These are phyloP conservation scores for Hestina assimilis DNA, from an alignment of 1,140 invertebrate genomes.

Conservation along the genomic window DNA sequence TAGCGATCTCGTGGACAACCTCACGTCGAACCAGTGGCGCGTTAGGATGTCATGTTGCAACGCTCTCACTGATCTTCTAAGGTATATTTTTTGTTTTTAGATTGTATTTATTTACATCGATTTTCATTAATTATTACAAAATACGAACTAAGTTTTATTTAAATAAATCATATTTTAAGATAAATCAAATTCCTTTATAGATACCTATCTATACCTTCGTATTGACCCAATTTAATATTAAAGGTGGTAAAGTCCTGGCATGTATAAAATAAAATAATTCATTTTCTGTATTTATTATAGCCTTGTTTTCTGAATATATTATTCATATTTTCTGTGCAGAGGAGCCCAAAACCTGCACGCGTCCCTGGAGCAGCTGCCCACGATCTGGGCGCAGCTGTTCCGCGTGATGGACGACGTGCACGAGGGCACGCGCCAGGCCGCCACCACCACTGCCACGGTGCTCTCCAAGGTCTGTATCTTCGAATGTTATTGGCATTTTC, in stretches of 20 bases:
- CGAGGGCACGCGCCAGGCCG: slow-evolving; percentile 90
- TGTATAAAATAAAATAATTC: too few relatives aligned
- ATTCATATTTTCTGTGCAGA: slow-evolving; percentile 33
- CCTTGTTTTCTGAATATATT: too few relatives aligned
- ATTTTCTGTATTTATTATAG: too few relatives aligned
- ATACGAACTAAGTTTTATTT: neutral
- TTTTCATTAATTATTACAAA: too few relatives aligned
- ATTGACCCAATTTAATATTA: too few relatives aligned
- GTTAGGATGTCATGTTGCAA: slow-evolving; percentile 94
- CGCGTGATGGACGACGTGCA: slow-evolving; percentile 96
- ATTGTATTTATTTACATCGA: too few relatives aligned
- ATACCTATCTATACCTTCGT: too few relatives aligned
- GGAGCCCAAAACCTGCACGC: slow-evolving; percentile 61
- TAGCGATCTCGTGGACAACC: slow-evolving; percentile 87
- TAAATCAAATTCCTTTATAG: too few relatives aligned
- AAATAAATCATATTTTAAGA: too few relatives aligned
- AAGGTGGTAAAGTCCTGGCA: too few relatives aligned
- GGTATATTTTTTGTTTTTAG: too few relatives aligned
- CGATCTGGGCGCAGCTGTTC: slow-evolving; percentile 91
- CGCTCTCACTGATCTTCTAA: slow-evolving; percentile 90
- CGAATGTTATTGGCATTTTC: too few relatives aligned
- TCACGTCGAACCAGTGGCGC: slow-evolving; percentile 91
- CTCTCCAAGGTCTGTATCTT: slow-evolving; percentile 85
- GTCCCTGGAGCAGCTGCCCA: slow-evolving; percentile 78
- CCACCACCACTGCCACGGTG: slow-evolving; percentile 86